phyloP scores from a whole-genome alignment of 2,888 invertebrate genomes.

The Pedicia rivosa region DNA sequence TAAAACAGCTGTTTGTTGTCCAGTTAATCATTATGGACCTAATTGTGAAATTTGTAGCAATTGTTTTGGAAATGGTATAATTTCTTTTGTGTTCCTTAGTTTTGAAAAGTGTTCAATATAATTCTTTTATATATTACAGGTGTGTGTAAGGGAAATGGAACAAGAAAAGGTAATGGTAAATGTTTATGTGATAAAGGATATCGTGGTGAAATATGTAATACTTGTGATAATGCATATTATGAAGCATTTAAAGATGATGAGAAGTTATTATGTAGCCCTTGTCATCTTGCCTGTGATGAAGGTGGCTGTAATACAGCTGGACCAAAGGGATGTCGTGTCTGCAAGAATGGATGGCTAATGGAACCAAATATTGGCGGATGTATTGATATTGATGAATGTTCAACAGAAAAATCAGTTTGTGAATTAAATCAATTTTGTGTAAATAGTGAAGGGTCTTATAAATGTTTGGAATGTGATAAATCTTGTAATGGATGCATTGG shows the following conservation, averaged over 20 bases:
- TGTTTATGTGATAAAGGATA: slow-evolving; percentile 80
- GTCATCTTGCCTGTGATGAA: slow-evolving; percentile 59
- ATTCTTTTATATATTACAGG: no score
- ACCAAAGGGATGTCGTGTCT: slow-evolving; percentile 38
- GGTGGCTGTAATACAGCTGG: slow-evolving; percentile 60
- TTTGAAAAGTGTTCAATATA: no score
- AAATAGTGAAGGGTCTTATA: slow-evolving; percentile 71
- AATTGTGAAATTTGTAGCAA: slow-evolving; percentile 69
- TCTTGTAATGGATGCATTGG: slow-evolving; percentile 73
- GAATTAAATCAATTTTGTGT: slow-evolving; percentile 65
- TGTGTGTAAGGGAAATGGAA: slow-evolving; percentile 68
- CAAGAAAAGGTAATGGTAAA: slow-evolving; percentile 81
- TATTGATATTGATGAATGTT: slow-evolving; percentile 72
- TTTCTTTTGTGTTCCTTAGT: no score
- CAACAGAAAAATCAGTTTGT: slow-evolving; percentile 35
- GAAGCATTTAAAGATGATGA: slow-evolving; percentile 55
- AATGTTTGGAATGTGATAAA: slow-evolving; percentile 63
- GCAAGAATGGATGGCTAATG: slow-evolving; percentile 54
- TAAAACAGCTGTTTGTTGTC: slow-evolving; percentile 64
- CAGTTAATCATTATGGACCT: slow-evolving; percentile 65
- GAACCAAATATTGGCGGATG: slow-evolving; percentile 67
- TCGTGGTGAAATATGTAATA: slow-evolving; percentile 54
- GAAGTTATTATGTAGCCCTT: slow-evolving; percentile 59
- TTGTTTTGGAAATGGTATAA: slow-evolving; percentile 72
- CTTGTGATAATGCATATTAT: slow-evolving; percentile 61